Conservation (phyloP, 2,888 invertebrate genomes). For the Parnassius mnemosyne region DNA sequence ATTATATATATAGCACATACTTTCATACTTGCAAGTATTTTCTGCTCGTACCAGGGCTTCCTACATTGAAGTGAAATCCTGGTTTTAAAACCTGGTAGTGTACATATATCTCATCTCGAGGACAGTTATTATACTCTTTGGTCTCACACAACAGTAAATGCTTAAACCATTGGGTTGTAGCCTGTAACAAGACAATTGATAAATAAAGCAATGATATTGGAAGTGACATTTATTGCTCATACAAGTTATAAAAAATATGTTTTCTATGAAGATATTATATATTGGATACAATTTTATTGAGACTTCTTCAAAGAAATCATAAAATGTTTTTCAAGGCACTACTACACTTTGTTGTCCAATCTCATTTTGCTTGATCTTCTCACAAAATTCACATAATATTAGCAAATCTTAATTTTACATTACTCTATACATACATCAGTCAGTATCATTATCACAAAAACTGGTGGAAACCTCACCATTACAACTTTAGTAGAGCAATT, state of each 20-base stretch:
- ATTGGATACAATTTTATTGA: conserved; percentile 25
- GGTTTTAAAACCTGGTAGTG: no score
- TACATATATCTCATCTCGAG: no score
- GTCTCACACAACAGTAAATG: no score
- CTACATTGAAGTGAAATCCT: no score
- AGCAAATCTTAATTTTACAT: conserved; percentile 45
- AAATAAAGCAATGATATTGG: conserved; percentile 18
- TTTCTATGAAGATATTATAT: conserved; percentile 55
- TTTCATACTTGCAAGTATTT: no score
- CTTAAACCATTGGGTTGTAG: no score
- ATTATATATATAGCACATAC: no score
- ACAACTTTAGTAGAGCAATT: conserved; percentile 9
- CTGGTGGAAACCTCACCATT: conserved; percentile 30
- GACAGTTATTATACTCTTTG: no score
- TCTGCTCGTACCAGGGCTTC: no score
- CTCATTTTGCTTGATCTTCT: conserved; percentile 42
- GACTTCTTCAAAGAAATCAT: conserved; percentile 22
- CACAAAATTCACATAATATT: conserved; percentile 41
- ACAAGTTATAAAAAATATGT: conserved; percentile 45
- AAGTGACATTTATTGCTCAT: conserved; percentile 40
- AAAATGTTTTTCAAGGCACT: conserved; percentile 59
- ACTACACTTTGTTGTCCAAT: conserved; percentile 39
- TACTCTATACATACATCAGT: conserved; percentile 57
- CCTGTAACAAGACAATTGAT: neutral
- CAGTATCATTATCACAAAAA: conserved; percentile 60